phyloP scores from a whole-genome alignment of 1,140 invertebrate genomes.

The Drosophila busckii region DNA sequence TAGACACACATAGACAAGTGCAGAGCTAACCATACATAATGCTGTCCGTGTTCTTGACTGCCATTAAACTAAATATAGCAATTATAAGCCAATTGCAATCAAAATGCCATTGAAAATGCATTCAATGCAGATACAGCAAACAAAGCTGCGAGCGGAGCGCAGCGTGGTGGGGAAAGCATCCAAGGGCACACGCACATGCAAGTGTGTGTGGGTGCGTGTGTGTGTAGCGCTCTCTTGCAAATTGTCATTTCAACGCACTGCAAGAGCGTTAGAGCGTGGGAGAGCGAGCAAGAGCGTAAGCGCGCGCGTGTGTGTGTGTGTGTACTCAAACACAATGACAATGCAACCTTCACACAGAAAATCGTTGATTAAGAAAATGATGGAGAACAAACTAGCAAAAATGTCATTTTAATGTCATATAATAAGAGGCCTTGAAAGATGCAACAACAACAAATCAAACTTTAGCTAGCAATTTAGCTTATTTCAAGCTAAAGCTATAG shows the following conservation, averaged over 20 bases:
- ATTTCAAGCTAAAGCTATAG: background rate
- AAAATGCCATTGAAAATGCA: conserved; percentile 75
- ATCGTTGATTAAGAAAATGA: conserved; percentile 76
- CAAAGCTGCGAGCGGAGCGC: background rate
- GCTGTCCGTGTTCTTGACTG: conserved; percentile 54
- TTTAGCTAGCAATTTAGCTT: background rate
- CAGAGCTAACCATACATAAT: conserved; percentile 38
- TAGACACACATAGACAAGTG: background rate
- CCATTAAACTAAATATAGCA: conserved; percentile 72
- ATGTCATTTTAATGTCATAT: conserved; percentile 7
- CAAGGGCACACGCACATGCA: conserved; percentile 38
- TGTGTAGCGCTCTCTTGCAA: too few species aligned
- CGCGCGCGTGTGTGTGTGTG: conserved; percentile 4
- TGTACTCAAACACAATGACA: conserved; percentile 50
- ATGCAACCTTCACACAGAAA: conserved; percentile 78
- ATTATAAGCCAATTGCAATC: conserved; percentile 72
- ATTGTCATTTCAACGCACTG: too few species aligned
- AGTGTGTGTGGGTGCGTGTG: too few species aligned
- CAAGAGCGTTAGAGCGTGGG: background rate
- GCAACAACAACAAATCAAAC: background rate
- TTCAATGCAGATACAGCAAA: conserved; percentile 41
- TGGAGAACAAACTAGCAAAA: conserved; percentile 31
- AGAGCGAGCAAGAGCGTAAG: background rate
- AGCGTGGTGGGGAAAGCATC: background rate
- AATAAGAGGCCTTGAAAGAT: background rate